A percentile compares a stretch with the other conserved stretches of the same genome.
These are phyloP conservation scores for Melinaea menophilus DNA, from an alignment of 2,888 invertebrate species.

Conservation along the genomic window DNA sequence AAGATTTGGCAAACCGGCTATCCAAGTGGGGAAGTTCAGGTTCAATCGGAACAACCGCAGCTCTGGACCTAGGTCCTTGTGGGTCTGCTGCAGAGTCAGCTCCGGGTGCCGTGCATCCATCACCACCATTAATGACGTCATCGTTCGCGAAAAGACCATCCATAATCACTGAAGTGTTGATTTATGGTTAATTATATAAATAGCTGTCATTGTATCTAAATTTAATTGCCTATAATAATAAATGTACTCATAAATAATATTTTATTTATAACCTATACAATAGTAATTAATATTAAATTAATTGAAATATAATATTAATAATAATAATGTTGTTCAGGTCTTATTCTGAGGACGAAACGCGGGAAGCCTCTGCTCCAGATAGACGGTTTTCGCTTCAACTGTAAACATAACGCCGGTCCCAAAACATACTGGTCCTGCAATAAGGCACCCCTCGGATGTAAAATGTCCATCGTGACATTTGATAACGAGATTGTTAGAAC, in stretches of 20 bases:
- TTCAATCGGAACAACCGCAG: slow-evolving; percentile 37
- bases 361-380: slow-evolving; percentile 44
- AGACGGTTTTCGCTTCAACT: slow-evolving; percentile 39
- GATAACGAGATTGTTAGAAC: slow-evolving; percentile 36
- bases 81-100: slow-evolving; percentile 38
- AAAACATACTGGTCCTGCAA: slow-evolving; percentile 43
- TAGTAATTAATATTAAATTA: background rate
- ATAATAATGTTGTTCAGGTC: slow-evolving; percentile 10
- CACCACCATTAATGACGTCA: slow-evolving; percentile 35
- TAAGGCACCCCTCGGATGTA: slow-evolving; percentile 40
- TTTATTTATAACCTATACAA: slow-evolving; percentile 1
- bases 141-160: slow-evolving; percentile 32
- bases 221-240: too few species aligned
- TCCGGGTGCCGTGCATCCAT: slow-evolving; percentile 37
- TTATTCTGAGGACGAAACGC: slow-evolving; percentile 28
- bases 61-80: slow-evolving; percentile 30
- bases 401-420: slow-evolving; percentile 33
- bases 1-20: slow-evolving; percentile 39
- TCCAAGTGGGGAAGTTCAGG: slow-evolving; percentile 36
- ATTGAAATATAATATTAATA: too few species aligned
- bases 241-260: background rate
- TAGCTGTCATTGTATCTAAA: too few species aligned
- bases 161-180: slow-evolving; percentile 36
- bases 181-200: too few species aligned
- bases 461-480: slow-evolving; percentile 36